These are phyloP conservation scores for Odontothrips loti DNA, from an alignment of 2,888 invertebrate species.

Conservation along the genomic window DNA sequence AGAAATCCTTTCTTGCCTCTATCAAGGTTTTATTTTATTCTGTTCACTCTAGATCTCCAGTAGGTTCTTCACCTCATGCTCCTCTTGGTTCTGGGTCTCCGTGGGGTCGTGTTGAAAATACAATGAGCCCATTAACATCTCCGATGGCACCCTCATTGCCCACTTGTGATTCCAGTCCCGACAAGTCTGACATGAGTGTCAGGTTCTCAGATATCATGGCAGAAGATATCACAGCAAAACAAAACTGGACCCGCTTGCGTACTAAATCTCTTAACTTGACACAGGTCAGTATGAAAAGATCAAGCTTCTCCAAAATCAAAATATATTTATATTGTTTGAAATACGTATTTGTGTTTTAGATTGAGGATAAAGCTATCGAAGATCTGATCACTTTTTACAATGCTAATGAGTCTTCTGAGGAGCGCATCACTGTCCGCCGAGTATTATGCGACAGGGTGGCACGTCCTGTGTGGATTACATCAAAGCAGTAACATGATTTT, in stretches of 20 bases:
- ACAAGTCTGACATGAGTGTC: constrained; percentile 45
- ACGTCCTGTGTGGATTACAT: constrained; percentile 57
- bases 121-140: background rate
- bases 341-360: constrained; percentile 51
- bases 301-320: background rate
- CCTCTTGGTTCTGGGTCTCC: background rate
- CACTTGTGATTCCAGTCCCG: constrained; percentile 52
- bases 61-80: background rate
- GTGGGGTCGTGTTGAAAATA: background rate
- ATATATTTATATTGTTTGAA: background rate
- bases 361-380: constrained; percentile 82
- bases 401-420: constrained; percentile 64
- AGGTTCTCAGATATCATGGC: constrained; percentile 59
- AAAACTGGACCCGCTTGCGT: constrained; percentile 64
- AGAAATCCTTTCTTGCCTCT: background rate
- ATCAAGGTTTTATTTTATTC: background rate
- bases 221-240: constrained; percentile 68
- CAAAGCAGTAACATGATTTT: too few species aligned
- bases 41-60: background rate
- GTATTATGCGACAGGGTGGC: constrained; percentile 56
- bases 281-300: constrained; percentile 56
- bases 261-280: constrained; percentile 69
- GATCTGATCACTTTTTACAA: constrained; percentile 72
- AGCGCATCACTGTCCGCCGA: constrained; percentile 65
- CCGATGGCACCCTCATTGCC: constrained; percentile 43